Percentiles rank a stretch among this genome's conserved stretches.
These are phyloP conservation scores for Caloenas nicobarica DNA, from an alignment of 2,113 vertebrate genomes.

Conservation along the genomic window DNA sequence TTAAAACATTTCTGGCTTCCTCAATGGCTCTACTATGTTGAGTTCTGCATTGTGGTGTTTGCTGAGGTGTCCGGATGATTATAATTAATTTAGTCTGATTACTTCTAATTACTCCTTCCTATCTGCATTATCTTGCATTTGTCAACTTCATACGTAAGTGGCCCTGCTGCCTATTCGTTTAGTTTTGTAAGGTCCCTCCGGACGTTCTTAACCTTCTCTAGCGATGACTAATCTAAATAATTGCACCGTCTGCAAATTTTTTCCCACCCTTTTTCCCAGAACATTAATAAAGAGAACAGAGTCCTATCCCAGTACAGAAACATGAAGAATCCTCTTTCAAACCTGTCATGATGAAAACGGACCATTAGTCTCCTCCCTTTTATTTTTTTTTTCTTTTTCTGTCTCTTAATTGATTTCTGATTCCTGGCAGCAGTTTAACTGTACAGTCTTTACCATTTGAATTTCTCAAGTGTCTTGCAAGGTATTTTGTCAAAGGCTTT, in stretches of 20 bases:
- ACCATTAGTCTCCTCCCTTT: neutral
- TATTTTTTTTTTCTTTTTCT: neutral
- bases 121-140: slow-evolving; percentile 37
- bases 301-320: neutral
- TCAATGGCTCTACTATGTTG: neutral
- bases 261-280: neutral
- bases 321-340: neutral
- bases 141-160: neutral
- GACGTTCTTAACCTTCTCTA: neutral
- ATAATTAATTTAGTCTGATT: slow-evolving; percentile 54
- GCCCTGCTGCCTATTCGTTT: neutral
- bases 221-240: slow-evolving; percentile 28
- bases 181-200: slow-evolving; percentile 2
- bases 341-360: neutral
- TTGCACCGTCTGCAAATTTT: neutral
- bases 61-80: slow-evolving; percentile 21
- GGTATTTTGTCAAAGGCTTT: neutral
- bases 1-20: neutral
- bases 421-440: neutral
- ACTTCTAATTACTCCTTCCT: slow-evolving; percentile 44
- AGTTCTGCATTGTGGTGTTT: neutral
- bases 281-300: neutral
- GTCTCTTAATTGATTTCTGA: neutral
- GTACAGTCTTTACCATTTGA: neutral
- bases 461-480: neutral